Conservation (phyloP, 2,888 invertebrate genomes). For the Asteroscopus sphinx region DNA sequence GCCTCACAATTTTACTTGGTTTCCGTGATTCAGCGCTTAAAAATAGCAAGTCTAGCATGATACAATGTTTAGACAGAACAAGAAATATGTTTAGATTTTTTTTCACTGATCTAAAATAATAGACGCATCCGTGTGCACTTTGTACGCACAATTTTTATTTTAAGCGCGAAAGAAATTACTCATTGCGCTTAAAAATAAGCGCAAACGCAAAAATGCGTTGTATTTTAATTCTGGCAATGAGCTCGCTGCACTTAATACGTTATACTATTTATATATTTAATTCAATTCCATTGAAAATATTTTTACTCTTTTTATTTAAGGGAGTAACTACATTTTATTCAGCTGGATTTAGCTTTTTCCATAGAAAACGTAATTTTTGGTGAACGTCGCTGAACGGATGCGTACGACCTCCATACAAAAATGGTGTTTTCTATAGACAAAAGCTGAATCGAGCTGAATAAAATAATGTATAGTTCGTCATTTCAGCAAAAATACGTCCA, state of each 20-base stretch:
- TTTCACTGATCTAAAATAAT: slow-evolving; percentile 31
- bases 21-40: slow-evolving; percentile 31
- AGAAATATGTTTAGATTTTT: slow-evolving; percentile 26
- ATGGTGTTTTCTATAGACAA: too few species aligned
- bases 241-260: not conserved
- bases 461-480: too few species aligned
- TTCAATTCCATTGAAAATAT: too few species aligned
- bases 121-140: slow-evolving; percentile 34
- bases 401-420: too few species aligned
- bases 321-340: too few species aligned
- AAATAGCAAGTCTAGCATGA: slow-evolving; percentile 37
- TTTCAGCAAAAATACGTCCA: too few species aligned
- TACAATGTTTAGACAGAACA: slow-evolving; percentile 32
- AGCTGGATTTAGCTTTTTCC: too few species aligned
- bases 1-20: slow-evolving; percentile 14
- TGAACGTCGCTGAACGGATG: too few species aligned
- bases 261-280: too few species aligned
- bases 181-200: slow-evolving; percentile 21
- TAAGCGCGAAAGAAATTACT: slow-evolving; percentile 1
- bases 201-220: not conserved
- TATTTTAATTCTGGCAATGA: not conserved
- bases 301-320: too few species aligned
- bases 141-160: slow-evolving; percentile 35
- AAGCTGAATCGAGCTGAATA: too few species aligned
- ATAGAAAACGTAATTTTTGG: too few species aligned